Evolutionary conservation across 53 echinoderm and acorn worm genomes (phyloP), one percentile per base, ranked within the genome.

Genomic region (Echinometra lucunter): DNA sequence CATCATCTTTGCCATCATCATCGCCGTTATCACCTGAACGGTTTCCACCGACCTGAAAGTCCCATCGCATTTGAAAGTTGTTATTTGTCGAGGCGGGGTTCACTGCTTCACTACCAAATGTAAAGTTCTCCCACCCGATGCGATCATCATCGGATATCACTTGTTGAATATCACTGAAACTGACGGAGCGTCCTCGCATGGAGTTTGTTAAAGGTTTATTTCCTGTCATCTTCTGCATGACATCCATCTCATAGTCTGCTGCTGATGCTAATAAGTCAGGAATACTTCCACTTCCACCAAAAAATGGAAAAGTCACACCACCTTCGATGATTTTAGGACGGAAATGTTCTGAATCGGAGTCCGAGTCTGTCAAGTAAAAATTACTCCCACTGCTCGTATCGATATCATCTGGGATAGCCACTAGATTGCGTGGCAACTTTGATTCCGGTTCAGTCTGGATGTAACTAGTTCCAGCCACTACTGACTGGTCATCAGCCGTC

Each of bases 11-110:
- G 18, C 78, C 92, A 57, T 78, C 40, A 28, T 44, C 67, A 44
- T 45, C 25, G 1, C 27, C 4, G 34, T 55, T 53, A 1, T 55
- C 89, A 15, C 32, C 2, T 34, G 90, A 66, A 34, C 42, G 30
- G 21, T 91, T 74, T 35, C 58, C 83, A 25, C 85, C 94, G 28
- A 85, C 94, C 82, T 94, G 82, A 67, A 94, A 94, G 85, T 94
- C 94, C 94, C 94, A 94, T n/a, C 94, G 94, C 63, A 94, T 82
- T 8, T 94, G 94, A 38, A 94, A 94, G 66, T 94, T 94, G 56
- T 83, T 85, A 63, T 83, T 94, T 67, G 37, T 83, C 44, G 35
- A 23, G 27, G 55, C 28, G 21, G 38, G 38, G 21, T 78, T 42
- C 21, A 25, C 66, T 27, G 63, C 66, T 34, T 94, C 40, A 58